A percentile compares a stretch with the other conserved stretches of the same genome.
Conservation (phyloP, 2,797 vertebrate species). For the Zenarchopterus dispar region DNA sequence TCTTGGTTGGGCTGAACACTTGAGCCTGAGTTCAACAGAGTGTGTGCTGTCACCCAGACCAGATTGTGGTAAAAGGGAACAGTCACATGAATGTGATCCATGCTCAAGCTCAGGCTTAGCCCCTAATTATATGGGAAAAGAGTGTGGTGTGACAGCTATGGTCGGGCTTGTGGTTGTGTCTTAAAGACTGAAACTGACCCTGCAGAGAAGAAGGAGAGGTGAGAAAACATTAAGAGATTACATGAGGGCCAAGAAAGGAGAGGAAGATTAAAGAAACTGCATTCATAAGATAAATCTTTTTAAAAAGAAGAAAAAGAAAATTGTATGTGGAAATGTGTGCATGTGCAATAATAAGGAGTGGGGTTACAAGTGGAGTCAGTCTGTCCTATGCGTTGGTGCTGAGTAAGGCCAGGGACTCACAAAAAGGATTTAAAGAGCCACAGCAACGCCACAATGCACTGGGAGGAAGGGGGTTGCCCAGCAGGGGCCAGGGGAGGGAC, state of each 20-base stretch:
- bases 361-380: slow-evolving; percentile 65
- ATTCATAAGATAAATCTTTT: too few relatives aligned
- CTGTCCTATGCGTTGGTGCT: slow-evolving; percentile 71
- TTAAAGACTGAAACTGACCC: slow-evolving; percentile 76
- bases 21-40: slow-evolving; percentile 73
- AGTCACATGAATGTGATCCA: slow-evolving; percentile 82
- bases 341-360: slow-evolving; percentile 39
- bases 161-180: slow-evolving; percentile 75
- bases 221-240: slow-evolving; percentile 50
- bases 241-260: slow-evolving; percentile 18
- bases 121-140: slow-evolving; percentile 84
- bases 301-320: neutral
- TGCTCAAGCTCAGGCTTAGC: slow-evolving; percentile 79
- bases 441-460: slow-evolving; percentile 78
- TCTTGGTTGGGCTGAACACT: slow-evolving; percentile 74
- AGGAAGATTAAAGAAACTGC: too few relatives aligned
- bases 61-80: slow-evolving; percentile 79
- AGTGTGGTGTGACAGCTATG: slow-evolving; percentile 81
- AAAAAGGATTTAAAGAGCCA: slow-evolving; percentile 77
- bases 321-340: neutral
- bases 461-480: slow-evolving; percentile 65
- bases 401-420: slow-evolving; percentile 75
- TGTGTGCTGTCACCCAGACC: slow-evolving; percentile 73
- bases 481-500: slow-evolving; percentile 54
- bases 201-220: slow-evolving; percentile 59